Conservation (phyloP, 2,888 invertebrate genomes). For the Lucinisca nassula region DNA sequence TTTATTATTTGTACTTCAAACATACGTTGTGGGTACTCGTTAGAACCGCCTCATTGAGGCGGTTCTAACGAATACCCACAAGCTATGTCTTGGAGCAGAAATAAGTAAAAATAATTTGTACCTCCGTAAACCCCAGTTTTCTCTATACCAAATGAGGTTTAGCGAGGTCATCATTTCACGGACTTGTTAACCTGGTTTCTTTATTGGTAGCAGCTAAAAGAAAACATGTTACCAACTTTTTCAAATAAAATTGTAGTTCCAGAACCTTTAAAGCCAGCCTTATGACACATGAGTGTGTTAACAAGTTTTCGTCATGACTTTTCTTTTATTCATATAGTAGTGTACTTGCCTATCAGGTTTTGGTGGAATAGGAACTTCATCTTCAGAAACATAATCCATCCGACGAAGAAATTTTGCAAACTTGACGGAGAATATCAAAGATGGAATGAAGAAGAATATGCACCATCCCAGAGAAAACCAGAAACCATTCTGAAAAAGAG, state of each 20-base stretch:
- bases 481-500: constrained; percentile 64
- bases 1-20: neutral
- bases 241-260: neutral
- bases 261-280: neutral
- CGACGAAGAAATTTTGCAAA: constrained; percentile 55
- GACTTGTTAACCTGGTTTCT: no score
- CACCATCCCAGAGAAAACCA: constrained; percentile 71
- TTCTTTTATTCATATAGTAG: neutral
- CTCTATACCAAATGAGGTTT: no score
- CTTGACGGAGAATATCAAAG: constrained; percentile 57
- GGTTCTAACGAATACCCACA: no score
- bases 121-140: no score
- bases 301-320: neutral
- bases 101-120: no score
- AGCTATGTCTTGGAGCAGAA: no score
- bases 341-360: neutral
- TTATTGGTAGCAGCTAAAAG: neutral
- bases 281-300: neutral
- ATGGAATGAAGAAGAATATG: constrained; percentile 63
- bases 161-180: no score
- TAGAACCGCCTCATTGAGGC: neutral
- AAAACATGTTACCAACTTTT: neutral
- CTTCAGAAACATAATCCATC: constrained; percentile 13
- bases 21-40: no score
- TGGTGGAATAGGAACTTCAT: neutral